Evolutionary conservation across 2,888 invertebrate species (phyloP).

Genomic region (Parelbella ahira): DNA sequence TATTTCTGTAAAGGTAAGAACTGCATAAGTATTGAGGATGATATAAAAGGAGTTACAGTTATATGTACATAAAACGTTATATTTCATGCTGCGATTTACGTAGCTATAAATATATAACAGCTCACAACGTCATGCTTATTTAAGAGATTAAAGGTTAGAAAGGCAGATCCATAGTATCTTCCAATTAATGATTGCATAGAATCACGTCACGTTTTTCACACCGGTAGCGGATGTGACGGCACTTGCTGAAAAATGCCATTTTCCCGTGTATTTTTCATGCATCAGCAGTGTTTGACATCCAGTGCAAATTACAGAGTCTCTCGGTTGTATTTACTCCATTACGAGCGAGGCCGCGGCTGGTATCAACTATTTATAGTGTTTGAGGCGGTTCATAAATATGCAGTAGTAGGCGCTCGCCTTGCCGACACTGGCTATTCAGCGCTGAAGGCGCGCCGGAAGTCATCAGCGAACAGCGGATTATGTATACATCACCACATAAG

Average conservation of each 20-base stretch:
- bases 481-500: not conserved
- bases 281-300: conserved; percentile 36
- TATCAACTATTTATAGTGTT: conserved; percentile 81
- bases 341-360: conserved; percentile 63
- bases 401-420: conserved; percentile 79
- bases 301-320: conserved; percentile 53
- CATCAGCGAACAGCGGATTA: conserved; percentile 34
- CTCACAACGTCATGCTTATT: too few species aligned
- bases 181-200: not conserved
- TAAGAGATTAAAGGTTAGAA: not conserved
- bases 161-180: not conserved
- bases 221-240: not conserved
- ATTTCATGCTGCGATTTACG: too few species aligned
- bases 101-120: too few species aligned
- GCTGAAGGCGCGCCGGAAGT: conserved; percentile 37
- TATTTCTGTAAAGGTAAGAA: too few species aligned
- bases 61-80: too few species aligned
- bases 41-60: too few species aligned
- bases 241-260: conserved; percentile 15
- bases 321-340: conserved; percentile 76
- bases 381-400: conserved; percentile 81
- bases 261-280: conserved; percentile 20
- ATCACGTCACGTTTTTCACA: too few species aligned
- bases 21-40: too few species aligned
- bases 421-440: conserved; percentile 79